Evolutionary conservation across 2,113 vertebrate species (phyloP).

Genomic region (Hypocryptadius cinnamomeus): DNA sequence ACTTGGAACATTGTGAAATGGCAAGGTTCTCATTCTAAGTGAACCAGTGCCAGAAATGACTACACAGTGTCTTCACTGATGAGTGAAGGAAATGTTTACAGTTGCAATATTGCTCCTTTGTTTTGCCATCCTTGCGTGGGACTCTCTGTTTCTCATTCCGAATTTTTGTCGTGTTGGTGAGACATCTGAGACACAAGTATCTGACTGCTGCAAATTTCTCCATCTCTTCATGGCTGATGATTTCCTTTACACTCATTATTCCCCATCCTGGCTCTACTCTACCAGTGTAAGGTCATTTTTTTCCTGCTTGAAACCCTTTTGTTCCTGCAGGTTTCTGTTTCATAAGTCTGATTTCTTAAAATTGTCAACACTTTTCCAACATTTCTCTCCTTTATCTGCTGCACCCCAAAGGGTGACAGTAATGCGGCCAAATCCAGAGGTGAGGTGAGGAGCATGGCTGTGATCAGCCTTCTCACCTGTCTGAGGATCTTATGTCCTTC

Average conservation of each 20-base stretch:
- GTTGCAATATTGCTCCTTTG: background rate
- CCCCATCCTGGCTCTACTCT: background rate
- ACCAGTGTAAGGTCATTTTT: background rate
- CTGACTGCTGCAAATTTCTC: background rate
- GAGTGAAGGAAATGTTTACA: background rate
- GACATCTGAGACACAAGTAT: background rate
- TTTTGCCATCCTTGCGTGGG: background rate
- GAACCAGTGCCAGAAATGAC: background rate
- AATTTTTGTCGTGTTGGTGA: background rate
- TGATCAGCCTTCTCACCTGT: background rate
- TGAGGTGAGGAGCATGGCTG: rapidly evolving
- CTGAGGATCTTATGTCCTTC: background rate
- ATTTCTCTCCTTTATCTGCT: background rate
- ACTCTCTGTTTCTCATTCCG: background rate
- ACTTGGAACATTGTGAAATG: background rate
- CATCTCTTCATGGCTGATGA: background rate
- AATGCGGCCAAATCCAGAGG: rapidly evolving
- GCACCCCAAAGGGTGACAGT: background rate
- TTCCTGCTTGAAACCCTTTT: background rate
- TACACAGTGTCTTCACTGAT: background rate
- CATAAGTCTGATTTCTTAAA: background rate
- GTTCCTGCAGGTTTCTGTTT: background rate
- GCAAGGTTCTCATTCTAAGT: background rate
- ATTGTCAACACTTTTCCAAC: background rate
- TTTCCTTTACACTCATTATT: background rate